phyloP scores from a whole-genome alignment of 2,888 invertebrate species.

The Dasypolia templi region DNA sequence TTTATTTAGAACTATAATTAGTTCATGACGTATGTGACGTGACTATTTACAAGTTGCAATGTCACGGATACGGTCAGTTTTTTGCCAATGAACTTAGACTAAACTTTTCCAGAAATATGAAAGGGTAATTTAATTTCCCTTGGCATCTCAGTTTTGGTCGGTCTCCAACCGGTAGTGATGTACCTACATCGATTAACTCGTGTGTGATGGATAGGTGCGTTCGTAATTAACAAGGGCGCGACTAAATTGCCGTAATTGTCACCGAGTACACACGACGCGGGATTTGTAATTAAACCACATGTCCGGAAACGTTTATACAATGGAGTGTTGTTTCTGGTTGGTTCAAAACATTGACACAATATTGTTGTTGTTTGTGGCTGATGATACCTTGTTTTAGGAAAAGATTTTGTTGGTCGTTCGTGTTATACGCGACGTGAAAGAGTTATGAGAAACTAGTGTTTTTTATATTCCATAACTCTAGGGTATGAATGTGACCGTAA shows the following conservation, averaged over 20 bases:
- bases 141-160: slow-evolving; percentile 29
- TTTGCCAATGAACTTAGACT: neutral
- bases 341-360: slow-evolving; percentile 8
- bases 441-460: neutral
- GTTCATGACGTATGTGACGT: too few species aligned
- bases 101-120: neutral
- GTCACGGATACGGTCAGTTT: neutral
- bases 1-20: neutral
- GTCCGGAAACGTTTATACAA: slow-evolving; percentile 36
- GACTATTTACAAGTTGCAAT: neutral
- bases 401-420: too few species aligned
- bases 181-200: slow-evolving; percentile 44
- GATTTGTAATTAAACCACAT: slow-evolving; percentile 65
- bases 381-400: neutral
- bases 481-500: too few species aligned
- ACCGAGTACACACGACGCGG: slow-evolving; percentile 68
- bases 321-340: slow-evolving; percentile 26
- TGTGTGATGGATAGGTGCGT: slow-evolving; percentile 72
- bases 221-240: slow-evolving; percentile 82
- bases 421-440: neutral
- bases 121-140: slow-evolving; percentile 4
- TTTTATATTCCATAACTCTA: neutral
- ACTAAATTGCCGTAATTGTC: slow-evolving; percentile 81
- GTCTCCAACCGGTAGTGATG: slow-evolving; percentile 27
- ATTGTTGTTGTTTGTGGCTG: neutral